Evolutionary conservation across 1,140 invertebrate genomes (phyloP).

Genomic region (Acromyrmex charruanus): DNA sequence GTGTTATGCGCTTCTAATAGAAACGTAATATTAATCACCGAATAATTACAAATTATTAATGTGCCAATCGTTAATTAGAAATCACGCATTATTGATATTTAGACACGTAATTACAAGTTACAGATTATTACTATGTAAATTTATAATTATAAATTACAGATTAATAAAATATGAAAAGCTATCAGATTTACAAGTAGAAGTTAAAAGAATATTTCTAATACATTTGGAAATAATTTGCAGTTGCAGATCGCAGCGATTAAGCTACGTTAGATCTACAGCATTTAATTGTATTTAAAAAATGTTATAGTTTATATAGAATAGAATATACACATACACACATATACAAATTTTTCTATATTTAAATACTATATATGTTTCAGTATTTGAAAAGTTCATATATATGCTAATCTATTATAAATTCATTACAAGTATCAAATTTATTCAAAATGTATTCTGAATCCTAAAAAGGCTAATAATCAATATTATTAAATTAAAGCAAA

Average conservation of each 20-base stretch:
- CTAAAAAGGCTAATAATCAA: no score
- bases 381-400: no score
- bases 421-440: no score
- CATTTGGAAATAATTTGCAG: not conserved
- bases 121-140: slow-evolving; percentile 17
- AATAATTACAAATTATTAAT: slow-evolving; percentile 46
- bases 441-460: no score
- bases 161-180: not conserved
- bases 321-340: no score
- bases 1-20: slow-evolving; percentile 3
- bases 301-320: not conserved
- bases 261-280: not conserved
- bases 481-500: no score
- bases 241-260: no score
- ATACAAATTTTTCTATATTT: no score
- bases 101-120: slow-evolving; percentile 27
- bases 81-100: slow-evolving; percentile 13
- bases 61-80: slow-evolving; percentile 23
- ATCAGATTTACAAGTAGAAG: not conserved
- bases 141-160: not conserved
- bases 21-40: slow-evolving; percentile 33
- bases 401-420: no score
- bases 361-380: no score
- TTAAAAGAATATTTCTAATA: not conserved
- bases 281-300: not conserved